These are phyloP conservation scores for Brachionichthys hirsutus DNA, from an alignment of 2,113 vertebrate genomes.

Conservation along the genomic window DNA sequence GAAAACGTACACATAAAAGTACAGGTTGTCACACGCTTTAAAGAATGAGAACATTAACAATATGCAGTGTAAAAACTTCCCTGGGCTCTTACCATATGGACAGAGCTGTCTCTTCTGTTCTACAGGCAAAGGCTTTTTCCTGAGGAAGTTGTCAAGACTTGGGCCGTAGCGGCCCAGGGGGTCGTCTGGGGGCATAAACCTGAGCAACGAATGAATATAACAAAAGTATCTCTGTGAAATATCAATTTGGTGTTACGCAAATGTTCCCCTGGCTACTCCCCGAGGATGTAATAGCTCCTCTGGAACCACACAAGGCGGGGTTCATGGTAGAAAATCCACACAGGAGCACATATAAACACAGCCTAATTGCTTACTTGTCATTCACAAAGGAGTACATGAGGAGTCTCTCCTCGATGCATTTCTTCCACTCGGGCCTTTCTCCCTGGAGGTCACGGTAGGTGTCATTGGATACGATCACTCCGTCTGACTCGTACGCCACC, in stretches of 20 bases:
- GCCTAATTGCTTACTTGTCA: slow-evolving; percentile 84
- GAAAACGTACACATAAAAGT: too few relatives aligned
- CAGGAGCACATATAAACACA: neutral
- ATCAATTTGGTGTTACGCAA: neutral
- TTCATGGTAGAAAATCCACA: slow-evolving; percentile 7
- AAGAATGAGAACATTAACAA: neutral
- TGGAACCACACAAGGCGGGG: neutral
- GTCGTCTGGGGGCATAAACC: slow-evolving; percentile 98
- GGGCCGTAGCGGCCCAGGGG: slow-evolving; percentile 93
- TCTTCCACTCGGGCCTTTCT: slow-evolving; percentile 92
- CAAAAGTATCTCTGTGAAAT: neutral
- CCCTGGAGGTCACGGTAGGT: slow-evolving; percentile 93
- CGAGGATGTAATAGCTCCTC: neutral
- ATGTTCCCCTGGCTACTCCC: neutral
- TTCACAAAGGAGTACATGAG: slow-evolving; percentile 99
- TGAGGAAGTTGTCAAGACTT: slow-evolving; percentile 92
- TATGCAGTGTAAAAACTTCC: neutral
- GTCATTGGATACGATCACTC: slow-evolving; percentile 94
- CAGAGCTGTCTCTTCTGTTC: slow-evolving; percentile 89
- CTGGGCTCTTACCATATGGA: slow-evolving; percentile 86
- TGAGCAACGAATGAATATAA: slow-evolving; percentile 46
- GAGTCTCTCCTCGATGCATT: slow-evolving; percentile 92
- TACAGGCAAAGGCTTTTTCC: slow-evolving; percentile 83
- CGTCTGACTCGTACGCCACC: slow-evolving; percentile 85
- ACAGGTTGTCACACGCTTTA: slow-evolving; percentile 1